Percentiles rank a stretch among this genome's conserved stretches.
phyloP scores from a whole-genome alignment of 1,140 invertebrate species.

The Arctopsyche grandis region DNA sequence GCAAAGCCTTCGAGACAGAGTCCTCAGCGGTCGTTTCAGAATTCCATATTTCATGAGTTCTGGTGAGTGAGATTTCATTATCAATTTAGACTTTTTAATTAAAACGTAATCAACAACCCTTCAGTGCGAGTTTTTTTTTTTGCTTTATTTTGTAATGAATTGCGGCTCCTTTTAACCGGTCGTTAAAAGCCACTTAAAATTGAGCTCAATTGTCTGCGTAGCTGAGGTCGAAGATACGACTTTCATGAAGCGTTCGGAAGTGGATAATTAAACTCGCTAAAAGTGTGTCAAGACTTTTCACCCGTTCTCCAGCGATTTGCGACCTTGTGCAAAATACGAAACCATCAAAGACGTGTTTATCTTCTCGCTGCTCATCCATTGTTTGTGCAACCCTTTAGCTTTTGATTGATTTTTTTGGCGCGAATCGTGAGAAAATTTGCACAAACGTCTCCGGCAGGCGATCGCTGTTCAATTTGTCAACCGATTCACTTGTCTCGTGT shows the following conservation, averaged over 20 bases:
- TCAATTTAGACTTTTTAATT: neutral
- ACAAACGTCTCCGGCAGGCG: neutral
- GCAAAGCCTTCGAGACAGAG: conserved; percentile 82
- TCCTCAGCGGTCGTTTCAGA: conserved; percentile 87
- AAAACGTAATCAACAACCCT: neutral
- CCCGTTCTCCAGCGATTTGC: neutral
- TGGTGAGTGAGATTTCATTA: conserved; percentile 67
- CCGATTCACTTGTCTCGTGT: too few species aligned
- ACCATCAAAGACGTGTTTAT: too few species aligned
- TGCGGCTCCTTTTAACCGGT: neutral
- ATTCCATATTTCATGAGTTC: conserved; percentile 95
- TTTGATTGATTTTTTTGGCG: neutral
- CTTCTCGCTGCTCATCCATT: neutral
- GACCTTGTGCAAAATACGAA: neutral
- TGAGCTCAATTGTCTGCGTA: neutral
- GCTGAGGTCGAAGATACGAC: conserved; percentile 10
- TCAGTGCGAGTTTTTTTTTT: neutral
- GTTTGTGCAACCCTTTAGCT: neutral
- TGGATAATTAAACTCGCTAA: conserved; percentile 3
- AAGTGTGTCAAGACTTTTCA: conserved; percentile 19
- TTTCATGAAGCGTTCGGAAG: conserved; percentile 9
- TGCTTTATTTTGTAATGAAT: neutral
- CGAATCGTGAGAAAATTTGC: neutral
- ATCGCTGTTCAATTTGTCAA: neutral
- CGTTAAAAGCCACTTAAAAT: conserved; percentile 17